A percentile compares a stretch with the other conserved stretches of the same genome.
Conservation (phyloP, 2,113 vertebrate species). For the Zosterops hypoxanthus region DNA sequence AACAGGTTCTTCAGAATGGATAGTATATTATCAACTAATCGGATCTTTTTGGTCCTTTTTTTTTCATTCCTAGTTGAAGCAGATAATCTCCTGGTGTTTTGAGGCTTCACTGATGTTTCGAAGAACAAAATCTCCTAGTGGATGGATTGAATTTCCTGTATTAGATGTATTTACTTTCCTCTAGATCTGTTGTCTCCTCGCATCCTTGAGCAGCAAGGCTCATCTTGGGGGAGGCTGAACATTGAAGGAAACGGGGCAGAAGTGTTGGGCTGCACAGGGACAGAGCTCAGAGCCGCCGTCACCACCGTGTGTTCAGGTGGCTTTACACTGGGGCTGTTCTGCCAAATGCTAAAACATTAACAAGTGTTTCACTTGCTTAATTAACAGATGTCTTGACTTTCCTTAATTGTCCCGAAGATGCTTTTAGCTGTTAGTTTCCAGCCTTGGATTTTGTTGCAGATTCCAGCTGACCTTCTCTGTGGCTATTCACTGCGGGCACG, state of each 20-base stretch:
- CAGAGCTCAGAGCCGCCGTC: background rate
- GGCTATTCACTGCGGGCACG: constrained; percentile 43
- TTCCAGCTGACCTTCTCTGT: constrained; percentile 43
- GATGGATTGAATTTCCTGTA: background rate
- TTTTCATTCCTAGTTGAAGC: background rate
- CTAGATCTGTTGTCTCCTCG: background rate
- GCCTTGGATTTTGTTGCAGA: background rate
- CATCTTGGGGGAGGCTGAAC: background rate
- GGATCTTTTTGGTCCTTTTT: background rate
- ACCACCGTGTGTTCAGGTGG: background rate
- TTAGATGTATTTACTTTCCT: background rate
- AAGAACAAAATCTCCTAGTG: background rate
- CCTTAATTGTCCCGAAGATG: background rate
- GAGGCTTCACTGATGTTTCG: background rate
- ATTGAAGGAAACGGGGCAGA: background rate
- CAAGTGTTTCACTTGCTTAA: background rate
- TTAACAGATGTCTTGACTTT: background rate
- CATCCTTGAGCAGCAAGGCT: background rate
- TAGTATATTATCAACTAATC: background rate
- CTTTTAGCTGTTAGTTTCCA: background rate
- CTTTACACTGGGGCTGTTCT: background rate
- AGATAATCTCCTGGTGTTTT: background rate
- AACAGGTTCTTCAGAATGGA: background rate
- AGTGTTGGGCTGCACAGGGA: background rate
- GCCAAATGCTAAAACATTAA: background rate